phyloP scores from a whole-genome alignment of 2,113 vertebrate genomes.

The Chloropsis hardwickii region DNA sequence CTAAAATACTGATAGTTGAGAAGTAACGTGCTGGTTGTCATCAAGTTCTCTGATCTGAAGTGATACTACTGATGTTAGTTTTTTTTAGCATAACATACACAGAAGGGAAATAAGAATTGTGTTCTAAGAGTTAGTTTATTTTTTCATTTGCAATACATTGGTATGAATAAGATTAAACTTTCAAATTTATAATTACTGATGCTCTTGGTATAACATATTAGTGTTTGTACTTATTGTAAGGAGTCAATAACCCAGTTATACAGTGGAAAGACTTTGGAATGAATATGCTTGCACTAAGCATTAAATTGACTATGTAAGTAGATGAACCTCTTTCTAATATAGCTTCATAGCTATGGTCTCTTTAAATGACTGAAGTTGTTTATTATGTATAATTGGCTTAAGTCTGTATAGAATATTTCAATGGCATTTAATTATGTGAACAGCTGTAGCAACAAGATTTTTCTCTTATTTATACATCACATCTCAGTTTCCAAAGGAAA shows the following conservation, averaged over 20 bases:
- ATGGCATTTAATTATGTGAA: constrained; percentile 17
- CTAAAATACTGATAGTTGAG: neutral
- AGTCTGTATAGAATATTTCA: neutral
- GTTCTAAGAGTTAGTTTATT: neutral
- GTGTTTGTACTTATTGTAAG: neutral
- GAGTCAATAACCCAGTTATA: neutral
- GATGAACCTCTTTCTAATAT: constrained; percentile 35
- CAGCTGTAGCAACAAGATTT: constrained; percentile 7
- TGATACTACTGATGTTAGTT: neutral
- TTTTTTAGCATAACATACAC: neutral
- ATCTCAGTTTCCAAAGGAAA: neutral
- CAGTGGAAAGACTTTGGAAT: neutral
- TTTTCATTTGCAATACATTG: neutral
- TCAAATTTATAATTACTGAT: neutral
- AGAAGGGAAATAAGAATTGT: neutral
- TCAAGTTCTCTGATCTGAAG: neutral
- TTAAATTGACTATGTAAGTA: neutral
- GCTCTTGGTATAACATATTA: neutral
- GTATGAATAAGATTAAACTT: neutral
- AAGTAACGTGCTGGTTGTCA: neutral
- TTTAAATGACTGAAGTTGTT: constrained; percentile 24
- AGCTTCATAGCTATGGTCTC: neutral
- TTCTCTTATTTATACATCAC: neutral
- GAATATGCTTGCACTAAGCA: neutral
- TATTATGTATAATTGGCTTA: constrained; percentile 47